Base-by-base conservation (phyloP, 2,113 vertebrate species). In the Haliaeetus leucogaster region DNA sequence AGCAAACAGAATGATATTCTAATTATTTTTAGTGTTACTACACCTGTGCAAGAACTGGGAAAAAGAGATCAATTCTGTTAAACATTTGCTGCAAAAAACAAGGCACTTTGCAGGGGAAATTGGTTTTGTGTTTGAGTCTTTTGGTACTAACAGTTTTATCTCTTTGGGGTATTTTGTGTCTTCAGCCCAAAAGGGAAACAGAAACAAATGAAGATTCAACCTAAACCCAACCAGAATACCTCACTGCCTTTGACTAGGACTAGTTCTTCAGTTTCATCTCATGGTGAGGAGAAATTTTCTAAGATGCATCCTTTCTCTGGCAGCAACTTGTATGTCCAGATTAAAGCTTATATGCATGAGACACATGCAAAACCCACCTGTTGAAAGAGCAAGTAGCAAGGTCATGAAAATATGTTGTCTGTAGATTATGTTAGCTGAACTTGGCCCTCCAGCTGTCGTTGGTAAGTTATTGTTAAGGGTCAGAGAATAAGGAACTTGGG, bases 161-260 rank as follows among this genome's bases (percentile, higher is more conserved):
- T 88, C 53, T 93, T 55, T 16, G 94, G 87, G n/a, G 9, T 96
- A 29, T 95, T 97, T 94, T 93, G 72, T 90, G 53, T 92, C 68
- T 98, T 40, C 89, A 99, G 99, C 91, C 98, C 99, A 30, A 99
- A 99, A 98, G 98, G 98, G 93, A 99, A 99, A 96, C 98, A 99
- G 96, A 99, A 99, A 96, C 98, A 98, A 97, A 97, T 98, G 94
- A 99, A 98, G 98, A 97, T 97, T 80, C 97, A 98, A 82, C 98
- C 98, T 88, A 99, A 99, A 98, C 97, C 96, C 82, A 98, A 97
- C 95, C 97, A 97, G 95, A 99, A 98, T 98, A 98, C 98, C 97
- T 98, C 98, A 97, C 95, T 98, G 96, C 98, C 98, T 97, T 97
- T 98, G 96, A 97, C 98, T 48, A 98, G 98, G 96, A 99, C 97